Conservation (phyloP, 2,113 vertebrate genomes). For the Plotosus lineatus region DNA sequence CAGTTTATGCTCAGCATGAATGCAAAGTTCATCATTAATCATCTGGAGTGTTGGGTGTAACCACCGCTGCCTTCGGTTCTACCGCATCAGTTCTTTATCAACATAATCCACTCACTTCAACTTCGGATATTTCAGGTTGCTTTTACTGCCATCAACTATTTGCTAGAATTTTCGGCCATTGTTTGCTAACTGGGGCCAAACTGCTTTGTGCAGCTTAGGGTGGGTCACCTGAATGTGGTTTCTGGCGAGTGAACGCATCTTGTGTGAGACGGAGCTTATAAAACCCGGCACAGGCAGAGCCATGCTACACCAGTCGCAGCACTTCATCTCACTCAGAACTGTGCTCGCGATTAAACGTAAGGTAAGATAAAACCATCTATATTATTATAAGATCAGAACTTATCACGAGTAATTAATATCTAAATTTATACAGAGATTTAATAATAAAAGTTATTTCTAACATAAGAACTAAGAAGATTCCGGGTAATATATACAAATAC, state of each 20-base stretch:
- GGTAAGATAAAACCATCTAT: not conserved
- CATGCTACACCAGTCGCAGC: not conserved
- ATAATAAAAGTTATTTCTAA: not conserved
- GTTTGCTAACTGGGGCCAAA: slow-evolving; percentile 6
- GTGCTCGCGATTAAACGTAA: not conserved
- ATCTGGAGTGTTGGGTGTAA: slow-evolving; percentile 1
- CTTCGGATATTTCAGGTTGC: not conserved
- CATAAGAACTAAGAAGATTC: not conserved
- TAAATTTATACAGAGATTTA: not conserved
- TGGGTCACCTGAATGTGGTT: slow-evolving; percentile 15
- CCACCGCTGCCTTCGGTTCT: not conserved
- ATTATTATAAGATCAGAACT: not conserved
- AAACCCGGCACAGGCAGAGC: not conserved
- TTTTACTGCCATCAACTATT: slow-evolving; percentile 15
- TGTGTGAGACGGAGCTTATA: not conserved
- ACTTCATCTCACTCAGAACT: not conserved
- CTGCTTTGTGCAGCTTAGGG: not conserved
- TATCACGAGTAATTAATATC: not conserved
- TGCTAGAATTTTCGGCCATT: not conserved
- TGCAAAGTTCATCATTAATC: slow-evolving; percentile 5
- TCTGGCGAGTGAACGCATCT: not conserved
- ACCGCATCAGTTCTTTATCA: slow-evolving; percentile 9
- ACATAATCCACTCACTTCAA: not conserved
- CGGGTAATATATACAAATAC: not conserved
- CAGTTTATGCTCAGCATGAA: not conserved